Percentiles rank a stretch among this genome's conserved stretches.
phyloP scores from a whole-genome alignment of 2,797 vertebrate genomes.

The Pogoniulus pusillus region DNA sequence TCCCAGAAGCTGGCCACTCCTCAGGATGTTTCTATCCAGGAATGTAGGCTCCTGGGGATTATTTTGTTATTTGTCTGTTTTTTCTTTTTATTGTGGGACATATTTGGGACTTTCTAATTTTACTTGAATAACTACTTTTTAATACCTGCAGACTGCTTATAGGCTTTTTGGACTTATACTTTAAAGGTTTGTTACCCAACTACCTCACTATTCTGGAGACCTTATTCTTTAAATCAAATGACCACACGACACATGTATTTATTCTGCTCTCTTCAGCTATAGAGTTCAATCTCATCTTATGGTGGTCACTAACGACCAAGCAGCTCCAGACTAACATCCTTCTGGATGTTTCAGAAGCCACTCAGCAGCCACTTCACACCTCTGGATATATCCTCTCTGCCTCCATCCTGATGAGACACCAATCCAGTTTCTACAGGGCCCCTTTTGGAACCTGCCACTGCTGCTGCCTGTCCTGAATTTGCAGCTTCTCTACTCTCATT shows the following conservation, averaged over 20 bases:
- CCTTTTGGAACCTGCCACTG: not conserved
- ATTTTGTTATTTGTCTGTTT: not conserved
- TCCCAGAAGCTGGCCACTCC: not conserved
- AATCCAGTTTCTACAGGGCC: not conserved
- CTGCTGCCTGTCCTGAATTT: constrained; percentile 11
- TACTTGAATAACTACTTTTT: not conserved
- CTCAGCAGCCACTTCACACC: not conserved
- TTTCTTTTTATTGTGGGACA: not conserved
- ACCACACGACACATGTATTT: not conserved
- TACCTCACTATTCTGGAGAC: not conserved
- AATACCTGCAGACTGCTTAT: not conserved
- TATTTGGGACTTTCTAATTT: not conserved
- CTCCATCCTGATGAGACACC: not conserved
- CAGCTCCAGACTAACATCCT: not conserved
- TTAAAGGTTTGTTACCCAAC: not conserved
- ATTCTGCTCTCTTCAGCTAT: not conserved
- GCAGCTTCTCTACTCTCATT: constrained; percentile 19
- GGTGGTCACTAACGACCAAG: not conserved
- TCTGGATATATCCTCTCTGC: not conserved
- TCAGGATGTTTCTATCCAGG: not conserved
- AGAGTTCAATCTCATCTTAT: not conserved
- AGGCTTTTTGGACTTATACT: not conserved
- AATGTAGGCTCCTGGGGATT: not conserved
- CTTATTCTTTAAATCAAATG: not conserved
- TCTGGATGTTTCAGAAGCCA: no score